phyloP scores from a whole-genome alignment of 2,888 invertebrate genomes.

The Drosophila ustulata region DNA sequence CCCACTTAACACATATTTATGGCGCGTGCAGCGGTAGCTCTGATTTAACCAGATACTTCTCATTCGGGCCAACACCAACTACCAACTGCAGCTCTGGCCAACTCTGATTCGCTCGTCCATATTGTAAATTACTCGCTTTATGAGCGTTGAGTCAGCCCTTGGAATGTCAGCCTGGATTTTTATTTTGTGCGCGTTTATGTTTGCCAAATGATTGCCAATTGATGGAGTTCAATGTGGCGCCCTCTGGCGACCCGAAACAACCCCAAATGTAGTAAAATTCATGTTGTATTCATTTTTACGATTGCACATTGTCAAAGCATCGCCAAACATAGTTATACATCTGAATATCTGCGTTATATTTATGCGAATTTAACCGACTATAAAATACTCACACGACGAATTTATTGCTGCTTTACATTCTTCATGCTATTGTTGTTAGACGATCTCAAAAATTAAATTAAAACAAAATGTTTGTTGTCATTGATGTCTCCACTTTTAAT shows the following conservation, averaged over 20 bases:
- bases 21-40: slow-evolving; percentile 79
- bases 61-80: slow-evolving; percentile 2
- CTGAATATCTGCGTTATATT: neutral
- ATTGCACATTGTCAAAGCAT: slow-evolving; percentile 31
- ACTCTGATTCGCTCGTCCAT: slow-evolving; percentile 2
- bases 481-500: no score
- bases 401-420: neutral
- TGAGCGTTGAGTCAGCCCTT: slow-evolving; percentile 55
- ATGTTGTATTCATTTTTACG: slow-evolving; percentile 35
- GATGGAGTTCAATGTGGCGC: slow-evolving; percentile 35
- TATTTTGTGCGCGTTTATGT: neutral
- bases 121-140: slow-evolving; percentile 67
- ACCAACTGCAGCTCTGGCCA: slow-evolving; percentile 8
- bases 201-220: slow-evolving; percentile 38
- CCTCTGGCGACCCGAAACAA: slow-evolving; percentile 30
- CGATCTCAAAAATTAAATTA: no score
- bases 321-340: slow-evolving; percentile 5
- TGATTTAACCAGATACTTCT: slow-evolving; percentile 72
- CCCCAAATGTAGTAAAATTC: slow-evolving; percentile 25
- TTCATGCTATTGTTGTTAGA: no score
- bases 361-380: neutral
- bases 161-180: slow-evolving; percentile 37
- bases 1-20: slow-evolving; percentile 79
- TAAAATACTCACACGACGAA: neutral
- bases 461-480: no score